Evolutionary conservation across 1,140 invertebrate species (phyloP).

Genomic region (Cherax quadricarinatus): DNA sequence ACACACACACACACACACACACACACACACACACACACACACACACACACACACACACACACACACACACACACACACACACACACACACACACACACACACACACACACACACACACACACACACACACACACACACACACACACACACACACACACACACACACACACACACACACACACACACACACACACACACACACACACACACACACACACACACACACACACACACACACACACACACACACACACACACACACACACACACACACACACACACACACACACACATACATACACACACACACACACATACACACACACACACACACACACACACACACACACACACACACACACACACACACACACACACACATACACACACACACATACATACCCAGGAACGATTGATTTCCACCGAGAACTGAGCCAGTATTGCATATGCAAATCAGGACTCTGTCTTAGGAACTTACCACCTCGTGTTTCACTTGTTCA

Average conservation of each 20-base stretch:
- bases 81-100: not conserved
- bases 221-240: too few relatives aligned
- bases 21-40: not conserved
- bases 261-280: too few relatives aligned
- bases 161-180: not conserved
- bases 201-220: not conserved
- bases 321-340: not conserved
- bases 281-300: not conserved
- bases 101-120: not conserved
- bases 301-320: not conserved
- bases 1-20: not conserved
- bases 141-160: not conserved
- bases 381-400: not conserved
- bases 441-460: too few relatives aligned
- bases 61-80: not conserved
- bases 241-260: too few relatives aligned
- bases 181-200: not conserved
- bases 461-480: too few relatives aligned
- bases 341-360: not conserved
- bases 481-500: too few relatives aligned
- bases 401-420: not conserved
- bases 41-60: constrained; percentile 9
- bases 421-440: too few relatives aligned
- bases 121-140: not conserved
- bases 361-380: not conserved